A percentile compares a stretch with the other conserved stretches of the same genome.
These are phyloP conservation scores for Gambelia wislizenii DNA, from an alignment of 2,797 vertebrate genomes.

Conservation along the genomic window DNA sequence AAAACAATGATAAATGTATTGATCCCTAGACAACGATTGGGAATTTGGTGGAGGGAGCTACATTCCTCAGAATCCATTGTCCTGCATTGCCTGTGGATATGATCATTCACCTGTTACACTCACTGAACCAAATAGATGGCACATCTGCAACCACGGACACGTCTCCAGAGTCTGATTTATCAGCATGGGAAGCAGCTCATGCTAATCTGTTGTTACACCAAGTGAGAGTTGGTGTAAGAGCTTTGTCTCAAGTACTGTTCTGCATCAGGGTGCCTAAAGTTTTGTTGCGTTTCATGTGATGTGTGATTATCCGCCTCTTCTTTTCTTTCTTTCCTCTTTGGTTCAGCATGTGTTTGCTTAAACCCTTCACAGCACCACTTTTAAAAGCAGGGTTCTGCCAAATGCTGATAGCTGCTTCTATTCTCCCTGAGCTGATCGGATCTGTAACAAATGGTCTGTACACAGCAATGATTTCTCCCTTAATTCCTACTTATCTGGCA, in stretches of 20 bases:
- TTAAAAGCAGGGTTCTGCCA: not conserved
- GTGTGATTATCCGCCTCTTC: not conserved
- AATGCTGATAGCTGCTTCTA: conserved; percentile 4
- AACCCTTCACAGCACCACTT: not conserved
- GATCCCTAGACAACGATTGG: too few species aligned
- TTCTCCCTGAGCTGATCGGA: conserved; percentile 24
- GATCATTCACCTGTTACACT: too few species aligned
- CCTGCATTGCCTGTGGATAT: too few species aligned
- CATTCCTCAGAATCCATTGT: too few species aligned
- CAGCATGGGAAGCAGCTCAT: not conserved
- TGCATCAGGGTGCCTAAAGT: not conserved
- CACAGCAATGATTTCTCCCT: conserved; percentile 51
- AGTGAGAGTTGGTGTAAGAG: too few species aligned
- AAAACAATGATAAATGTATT: too few species aligned
- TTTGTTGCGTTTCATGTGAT: not conserved
- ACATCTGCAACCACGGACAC: not conserved
- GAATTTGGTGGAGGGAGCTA: not conserved
- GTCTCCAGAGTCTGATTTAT: not conserved
- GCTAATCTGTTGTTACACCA: not conserved
- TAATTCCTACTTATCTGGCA: conserved; percentile 59
- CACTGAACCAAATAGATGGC: not conserved
- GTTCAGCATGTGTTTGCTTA: not conserved
- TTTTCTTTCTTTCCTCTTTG: not conserved
- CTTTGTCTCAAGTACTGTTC: not conserved
- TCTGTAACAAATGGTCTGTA: conserved; percentile 60